Percentiles rank a stretch among this genome's conserved stretches.
These are phyloP conservation scores for Caracal caracal DNA, from an alignment of 2,113 vertebrate species.

Conservation along the genomic window DNA sequence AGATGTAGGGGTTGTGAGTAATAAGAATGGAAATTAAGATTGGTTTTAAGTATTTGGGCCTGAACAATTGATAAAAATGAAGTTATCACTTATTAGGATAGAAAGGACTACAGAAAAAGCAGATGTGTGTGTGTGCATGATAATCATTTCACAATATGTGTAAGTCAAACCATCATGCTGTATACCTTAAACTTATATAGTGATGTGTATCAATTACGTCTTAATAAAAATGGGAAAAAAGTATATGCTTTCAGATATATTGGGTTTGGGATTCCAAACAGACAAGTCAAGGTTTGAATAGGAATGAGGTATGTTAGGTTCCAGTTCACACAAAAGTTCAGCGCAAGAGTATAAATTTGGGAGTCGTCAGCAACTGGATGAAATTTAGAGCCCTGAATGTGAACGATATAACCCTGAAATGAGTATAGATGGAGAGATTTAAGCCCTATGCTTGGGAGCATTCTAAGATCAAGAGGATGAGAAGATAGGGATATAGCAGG, in stretches of 20 bases:
- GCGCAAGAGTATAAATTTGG: background rate
- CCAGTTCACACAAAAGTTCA: background rate
- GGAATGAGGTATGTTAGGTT: background rate
- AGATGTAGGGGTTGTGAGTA: background rate
- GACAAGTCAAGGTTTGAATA: background rate
- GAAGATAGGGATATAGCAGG: background rate
- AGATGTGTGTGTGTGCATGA: background rate
- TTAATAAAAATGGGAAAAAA: background rate
- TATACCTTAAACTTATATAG: background rate
- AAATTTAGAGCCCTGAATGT: background rate
- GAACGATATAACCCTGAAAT: background rate
- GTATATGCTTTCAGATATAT: background rate
- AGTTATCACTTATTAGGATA: background rate
- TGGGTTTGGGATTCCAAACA: background rate
- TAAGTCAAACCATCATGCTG: background rate
- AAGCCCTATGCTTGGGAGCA: background rate
- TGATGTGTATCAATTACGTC: background rate
- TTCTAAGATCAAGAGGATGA: background rate
- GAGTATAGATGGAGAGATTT: background rate
- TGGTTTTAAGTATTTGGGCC: background rate
- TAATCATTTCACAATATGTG: background rate
- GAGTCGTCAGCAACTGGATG: background rate
- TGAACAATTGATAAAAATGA: background rate
- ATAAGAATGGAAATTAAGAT: background rate
- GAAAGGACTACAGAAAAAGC: background rate